Percentiles rank a stretch among this genome's conserved stretches.
phyloP scores from a whole-genome alignment of 2,797 vertebrate genomes.

The Cephalopachus bancanus region DNA sequence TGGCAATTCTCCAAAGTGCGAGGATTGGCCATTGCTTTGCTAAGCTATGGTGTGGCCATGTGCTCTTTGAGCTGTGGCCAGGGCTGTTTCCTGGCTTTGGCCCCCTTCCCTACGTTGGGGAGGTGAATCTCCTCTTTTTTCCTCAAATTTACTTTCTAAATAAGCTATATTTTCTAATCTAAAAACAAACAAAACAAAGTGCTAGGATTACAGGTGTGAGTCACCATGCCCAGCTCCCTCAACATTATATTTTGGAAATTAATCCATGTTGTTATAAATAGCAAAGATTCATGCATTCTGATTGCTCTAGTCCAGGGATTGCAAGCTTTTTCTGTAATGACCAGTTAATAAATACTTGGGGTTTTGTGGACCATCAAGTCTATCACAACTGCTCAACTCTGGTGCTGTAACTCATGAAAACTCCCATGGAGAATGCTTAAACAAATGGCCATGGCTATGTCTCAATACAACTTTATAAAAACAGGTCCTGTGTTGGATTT shows the following conservation, averaged over 20 bases:
- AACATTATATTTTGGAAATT: not conserved
- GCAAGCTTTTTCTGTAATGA: conserved; percentile 27
- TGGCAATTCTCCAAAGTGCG: too few species aligned
- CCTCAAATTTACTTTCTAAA: too few species aligned
- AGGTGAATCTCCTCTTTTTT: too few species aligned
- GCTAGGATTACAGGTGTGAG: too few species aligned
- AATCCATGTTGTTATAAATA: not conserved
- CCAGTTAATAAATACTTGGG: conserved; percentile 1
- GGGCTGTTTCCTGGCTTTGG: too few species aligned
- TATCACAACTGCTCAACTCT: not conserved
- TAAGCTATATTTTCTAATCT: too few species aligned
- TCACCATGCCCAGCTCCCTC: not conserved
- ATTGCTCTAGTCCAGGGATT: not conserved
- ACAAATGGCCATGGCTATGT: not conserved
- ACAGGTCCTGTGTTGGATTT: not conserved
- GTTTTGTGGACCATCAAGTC: not conserved
- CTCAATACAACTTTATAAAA: not conserved
- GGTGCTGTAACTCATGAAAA: not conserved
- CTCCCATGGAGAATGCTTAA: not conserved
- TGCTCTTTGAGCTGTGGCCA: too few species aligned
- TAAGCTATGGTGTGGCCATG: too few species aligned
- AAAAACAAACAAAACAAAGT: too few species aligned
- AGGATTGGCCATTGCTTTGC: too few species aligned
- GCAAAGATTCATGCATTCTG: not conserved
- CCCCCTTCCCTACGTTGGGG: too few species aligned